A percentile compares a stretch with the other conserved stretches of the same genome.
These are phyloP conservation scores for Cynaeus angustus DNA, from an alignment of 2,888 invertebrate species.

Conservation along the genomic window DNA sequence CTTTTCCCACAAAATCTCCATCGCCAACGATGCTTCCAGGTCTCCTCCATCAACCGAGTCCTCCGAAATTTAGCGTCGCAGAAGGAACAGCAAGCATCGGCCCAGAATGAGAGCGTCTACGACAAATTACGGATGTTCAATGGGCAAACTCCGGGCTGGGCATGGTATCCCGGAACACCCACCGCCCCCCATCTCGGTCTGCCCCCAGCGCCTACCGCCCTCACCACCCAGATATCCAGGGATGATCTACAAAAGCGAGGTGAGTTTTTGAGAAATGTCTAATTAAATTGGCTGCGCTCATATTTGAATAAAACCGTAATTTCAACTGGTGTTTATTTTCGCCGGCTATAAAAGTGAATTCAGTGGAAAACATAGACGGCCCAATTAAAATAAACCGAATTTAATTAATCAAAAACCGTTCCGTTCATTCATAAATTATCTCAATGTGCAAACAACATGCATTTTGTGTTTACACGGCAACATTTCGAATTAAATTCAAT, in stretches of 20 bases:
- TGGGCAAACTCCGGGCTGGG: constrained; percentile 90
- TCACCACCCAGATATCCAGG: constrained; percentile 75
- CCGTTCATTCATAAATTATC: constrained; percentile 58
- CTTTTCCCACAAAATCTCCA: constrained; percentile 65
- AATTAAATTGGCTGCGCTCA: constrained; percentile 34
- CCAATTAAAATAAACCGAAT: constrained; percentile 53
- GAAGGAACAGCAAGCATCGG: constrained; percentile 92
- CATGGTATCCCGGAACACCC: constrained; percentile 90
- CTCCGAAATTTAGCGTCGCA: constrained; percentile 96
- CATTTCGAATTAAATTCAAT: constrained; percentile 48
- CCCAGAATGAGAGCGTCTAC: constrained; percentile 92
- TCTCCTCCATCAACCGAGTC: constrained; percentile 98
- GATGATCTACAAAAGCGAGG: constrained; percentile 87
- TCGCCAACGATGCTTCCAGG: constrained; percentile 75
- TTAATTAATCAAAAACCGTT: constrained; percentile 56
- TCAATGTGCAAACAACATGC: constrained; percentile 54
- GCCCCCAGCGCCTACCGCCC: constrained; percentile 73
- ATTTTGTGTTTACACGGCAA: constrained; percentile 54
- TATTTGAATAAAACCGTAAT: constrained; percentile 49
- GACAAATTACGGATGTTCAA: constrained; percentile 97
- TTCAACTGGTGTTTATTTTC: constrained; percentile 46
- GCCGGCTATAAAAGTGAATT: constrained; percentile 47
- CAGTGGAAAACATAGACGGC: constrained; percentile 43
- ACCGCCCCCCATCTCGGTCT: constrained; percentile 79
- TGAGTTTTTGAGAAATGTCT: constrained; percentile 65